Conservation (phyloP, 1,140 invertebrate species). For the Steinernema khuongi region DNA sequence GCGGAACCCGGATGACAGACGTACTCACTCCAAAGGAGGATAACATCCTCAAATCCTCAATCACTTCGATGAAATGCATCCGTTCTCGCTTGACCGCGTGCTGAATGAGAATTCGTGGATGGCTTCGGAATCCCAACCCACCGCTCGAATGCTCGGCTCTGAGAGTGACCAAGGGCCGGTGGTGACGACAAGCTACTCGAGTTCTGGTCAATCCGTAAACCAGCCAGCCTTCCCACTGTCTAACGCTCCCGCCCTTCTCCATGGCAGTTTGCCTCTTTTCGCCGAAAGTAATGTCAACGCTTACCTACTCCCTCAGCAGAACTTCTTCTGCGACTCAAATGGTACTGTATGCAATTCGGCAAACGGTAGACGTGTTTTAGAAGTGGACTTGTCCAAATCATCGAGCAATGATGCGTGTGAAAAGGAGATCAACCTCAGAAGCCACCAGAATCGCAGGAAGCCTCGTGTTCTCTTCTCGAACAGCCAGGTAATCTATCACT, state of each 20-base stretch:
- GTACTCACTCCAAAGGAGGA: background rate
- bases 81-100: slow-evolving; percentile 8
- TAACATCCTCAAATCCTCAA: slow-evolving; percentile 11
- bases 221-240: too few relatives aligned
- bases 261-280: too few relatives aligned
- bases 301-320: too few relatives aligned
- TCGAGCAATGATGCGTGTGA: background rate
- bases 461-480: slow-evolving; percentile 95
- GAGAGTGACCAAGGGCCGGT: too few relatives aligned
- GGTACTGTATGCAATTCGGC: too few relatives aligned
- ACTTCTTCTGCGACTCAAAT: too few relatives aligned
- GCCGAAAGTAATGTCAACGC: too few relatives aligned
- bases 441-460: slow-evolving; percentile 67
- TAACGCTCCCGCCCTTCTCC: too few relatives aligned
- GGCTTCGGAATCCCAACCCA: background rate
- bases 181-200: too few relatives aligned
- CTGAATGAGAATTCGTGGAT: background rate
- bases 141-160: background rate
- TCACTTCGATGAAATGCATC: background rate
- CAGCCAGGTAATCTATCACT: slow-evolving; percentile 88
- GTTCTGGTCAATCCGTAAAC: too few relatives aligned
- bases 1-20: background rate
- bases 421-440: slow-evolving; percentile 31
- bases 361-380: too few relatives aligned
- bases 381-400: background rate